These are phyloP conservation scores for Aspidapion aeneum DNA, from an alignment of 2,888 invertebrate genomes.

Conservation along the genomic window DNA sequence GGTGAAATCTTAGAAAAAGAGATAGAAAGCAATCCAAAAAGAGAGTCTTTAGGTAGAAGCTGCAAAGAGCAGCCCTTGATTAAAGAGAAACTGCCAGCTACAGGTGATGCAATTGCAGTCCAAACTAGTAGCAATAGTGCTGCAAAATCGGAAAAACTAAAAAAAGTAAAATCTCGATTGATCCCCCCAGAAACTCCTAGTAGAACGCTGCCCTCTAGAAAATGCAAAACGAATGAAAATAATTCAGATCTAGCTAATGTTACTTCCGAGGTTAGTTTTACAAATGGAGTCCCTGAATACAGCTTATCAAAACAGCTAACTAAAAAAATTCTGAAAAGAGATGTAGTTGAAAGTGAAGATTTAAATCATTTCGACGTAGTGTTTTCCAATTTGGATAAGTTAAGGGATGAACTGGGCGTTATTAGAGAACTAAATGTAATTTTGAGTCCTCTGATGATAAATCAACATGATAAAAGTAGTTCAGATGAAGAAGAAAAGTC, in stretches of 20 bases:
- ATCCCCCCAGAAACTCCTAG: not conserved
- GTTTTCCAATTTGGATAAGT: no score
- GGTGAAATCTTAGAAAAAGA: not conserved
- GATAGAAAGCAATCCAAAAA: not conserved
- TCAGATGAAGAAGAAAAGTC: not conserved
- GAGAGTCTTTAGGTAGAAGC: not conserved
- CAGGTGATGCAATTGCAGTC: no score
- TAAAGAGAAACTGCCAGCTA: no score
- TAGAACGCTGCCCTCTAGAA: not conserved
- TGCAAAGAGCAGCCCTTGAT: not conserved
- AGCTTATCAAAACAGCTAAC: not conserved
- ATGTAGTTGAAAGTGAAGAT: not conserved
- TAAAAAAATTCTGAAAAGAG: not conserved
- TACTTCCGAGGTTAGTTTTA: not conserved
- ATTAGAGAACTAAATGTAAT: conserved; percentile 5
- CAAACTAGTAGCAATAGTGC: no score
- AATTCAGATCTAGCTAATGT: not conserved
- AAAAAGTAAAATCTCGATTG: not conserved
- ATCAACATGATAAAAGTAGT: not conserved
- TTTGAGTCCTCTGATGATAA: conserved; percentile 5
- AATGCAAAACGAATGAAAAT: not conserved
- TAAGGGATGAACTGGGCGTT: not conserved
- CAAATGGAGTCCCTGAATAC: not conserved
- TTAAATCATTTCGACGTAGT: no score
- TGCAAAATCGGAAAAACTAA: not conserved